phyloP scores from a whole-genome alignment of 2,797 vertebrate genomes.

The Onychomys arenicola region DNA sequence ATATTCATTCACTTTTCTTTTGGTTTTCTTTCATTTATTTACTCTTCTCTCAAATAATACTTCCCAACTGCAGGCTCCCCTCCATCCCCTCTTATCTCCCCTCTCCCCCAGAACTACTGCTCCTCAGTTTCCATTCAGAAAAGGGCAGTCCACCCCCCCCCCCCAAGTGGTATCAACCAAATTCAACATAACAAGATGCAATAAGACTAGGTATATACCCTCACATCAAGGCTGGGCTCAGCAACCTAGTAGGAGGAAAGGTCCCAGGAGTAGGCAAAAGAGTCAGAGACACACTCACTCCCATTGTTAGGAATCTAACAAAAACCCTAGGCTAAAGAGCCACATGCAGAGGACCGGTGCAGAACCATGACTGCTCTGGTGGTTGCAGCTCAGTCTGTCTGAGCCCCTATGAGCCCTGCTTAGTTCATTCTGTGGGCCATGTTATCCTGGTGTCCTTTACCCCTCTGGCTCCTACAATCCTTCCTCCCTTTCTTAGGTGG shows the following conservation, averaged over 20 bases:
- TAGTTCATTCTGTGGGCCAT: not conserved
- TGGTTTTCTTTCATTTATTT: not conserved
- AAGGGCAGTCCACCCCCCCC: not conserved
- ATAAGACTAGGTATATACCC: not conserved
- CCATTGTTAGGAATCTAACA: not conserved
- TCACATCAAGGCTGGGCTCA: not conserved
- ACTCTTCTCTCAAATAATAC: not conserved
- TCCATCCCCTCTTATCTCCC: not conserved
- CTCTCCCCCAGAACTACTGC: not conserved
- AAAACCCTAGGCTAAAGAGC: not conserved
- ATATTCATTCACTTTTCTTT: not conserved
- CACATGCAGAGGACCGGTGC: not conserved
- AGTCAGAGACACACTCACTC: not conserved
- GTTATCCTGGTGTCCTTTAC: not conserved
- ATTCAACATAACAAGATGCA: not conserved
- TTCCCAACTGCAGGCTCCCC: not conserved
- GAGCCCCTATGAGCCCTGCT: not conserved
- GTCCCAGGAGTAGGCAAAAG: not conserved
- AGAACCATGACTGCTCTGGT: fast-evolving
- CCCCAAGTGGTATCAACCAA: not conserved
- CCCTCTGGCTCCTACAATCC: not conserved
- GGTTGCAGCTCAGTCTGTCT: not conserved
- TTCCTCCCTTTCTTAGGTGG: not conserved
- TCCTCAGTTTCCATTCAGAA: not conserved
- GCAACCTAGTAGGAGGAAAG: not conserved